Conservation (phyloP, 2,113 vertebrate genomes). For the Chunga burmeisteri region DNA sequence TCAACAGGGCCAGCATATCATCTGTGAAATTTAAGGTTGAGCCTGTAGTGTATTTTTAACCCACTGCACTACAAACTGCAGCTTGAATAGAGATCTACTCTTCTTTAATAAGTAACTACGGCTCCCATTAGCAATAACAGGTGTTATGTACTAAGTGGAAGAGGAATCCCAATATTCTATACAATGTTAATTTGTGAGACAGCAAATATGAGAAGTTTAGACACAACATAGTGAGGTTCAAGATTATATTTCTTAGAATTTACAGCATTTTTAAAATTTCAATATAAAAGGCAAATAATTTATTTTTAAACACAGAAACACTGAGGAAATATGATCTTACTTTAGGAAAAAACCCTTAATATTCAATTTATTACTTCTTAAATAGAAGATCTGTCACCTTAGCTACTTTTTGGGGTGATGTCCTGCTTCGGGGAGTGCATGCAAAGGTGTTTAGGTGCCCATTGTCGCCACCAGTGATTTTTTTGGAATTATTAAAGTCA, state of each 20-base stretch:
- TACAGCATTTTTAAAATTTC: neutral
- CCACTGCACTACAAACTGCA: neutral
- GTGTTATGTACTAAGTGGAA: neutral
- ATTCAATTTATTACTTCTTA: neutral
- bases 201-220: neutral
- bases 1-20: neutral
- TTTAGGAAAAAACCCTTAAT: neutral
- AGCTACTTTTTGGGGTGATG: fast-evolving
- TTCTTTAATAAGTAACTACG: neutral
- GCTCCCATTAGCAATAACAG: neutral
- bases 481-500: neutral
- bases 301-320: neutral
- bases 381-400: neutral
- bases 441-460: neutral
- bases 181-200: neutral
- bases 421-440: neutral
- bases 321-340: neutral
- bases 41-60: constrained; percentile 3
- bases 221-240: neutral
- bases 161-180: neutral
- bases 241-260: neutral
- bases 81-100: neutral
- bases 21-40: neutral
- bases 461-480: neutral
- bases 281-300: neutral